Percentiles rank a stretch among this genome's conserved stretches.
Evolutionary conservation across 1,140 invertebrate species (phyloP).

Genomic region (Cotesia typhae): DNA sequence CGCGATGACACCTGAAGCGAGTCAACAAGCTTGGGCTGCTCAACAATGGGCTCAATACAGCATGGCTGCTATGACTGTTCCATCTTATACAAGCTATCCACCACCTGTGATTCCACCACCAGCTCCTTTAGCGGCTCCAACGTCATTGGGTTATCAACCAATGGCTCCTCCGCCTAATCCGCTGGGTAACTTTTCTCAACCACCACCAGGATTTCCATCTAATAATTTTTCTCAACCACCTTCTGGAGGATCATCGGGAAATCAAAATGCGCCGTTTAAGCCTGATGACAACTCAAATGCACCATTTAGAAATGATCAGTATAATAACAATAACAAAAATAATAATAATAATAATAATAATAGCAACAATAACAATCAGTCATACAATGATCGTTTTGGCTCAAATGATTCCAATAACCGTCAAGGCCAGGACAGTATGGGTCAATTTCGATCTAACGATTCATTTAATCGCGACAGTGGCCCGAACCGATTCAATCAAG

Average conservation of each 20-base stretch:
- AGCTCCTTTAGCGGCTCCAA: conserved; percentile 25
- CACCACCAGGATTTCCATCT: conserved; percentile 47
- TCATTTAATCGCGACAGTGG: conserved; percentile 33
- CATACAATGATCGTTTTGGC: conserved; percentile 16
- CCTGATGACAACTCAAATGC: conserved; percentile 12
- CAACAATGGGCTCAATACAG: conserved; percentile 61
- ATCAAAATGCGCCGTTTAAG: background rate
- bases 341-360: too few species aligned
- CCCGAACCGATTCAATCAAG: conserved; percentile 21
- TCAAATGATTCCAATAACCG: conserved; percentile 36
- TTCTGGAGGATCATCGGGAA: background rate
- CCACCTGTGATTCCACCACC: conserved; percentile 23
- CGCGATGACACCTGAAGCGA: conserved; percentile 50
- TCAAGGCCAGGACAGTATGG: conserved; percentile 13
- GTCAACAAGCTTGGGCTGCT: conserved; percentile 52
- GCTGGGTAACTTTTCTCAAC: conserved; percentile 42
- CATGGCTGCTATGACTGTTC: conserved; percentile 42
- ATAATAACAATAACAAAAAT: too few species aligned
- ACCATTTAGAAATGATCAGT: conserved; percentile 7
- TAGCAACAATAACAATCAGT: conserved; percentile 1
- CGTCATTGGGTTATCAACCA: conserved; percentile 32
- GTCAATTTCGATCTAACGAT: conserved; percentile 34
- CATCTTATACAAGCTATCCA: conserved; percentile 30
- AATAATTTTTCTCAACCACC: conserved; percentile 9
- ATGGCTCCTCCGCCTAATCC: conserved; percentile 29